Evolutionary conservation across 2,888 invertebrate genomes (phyloP).

Genomic region (Nephrotoma flavescens): DNA sequence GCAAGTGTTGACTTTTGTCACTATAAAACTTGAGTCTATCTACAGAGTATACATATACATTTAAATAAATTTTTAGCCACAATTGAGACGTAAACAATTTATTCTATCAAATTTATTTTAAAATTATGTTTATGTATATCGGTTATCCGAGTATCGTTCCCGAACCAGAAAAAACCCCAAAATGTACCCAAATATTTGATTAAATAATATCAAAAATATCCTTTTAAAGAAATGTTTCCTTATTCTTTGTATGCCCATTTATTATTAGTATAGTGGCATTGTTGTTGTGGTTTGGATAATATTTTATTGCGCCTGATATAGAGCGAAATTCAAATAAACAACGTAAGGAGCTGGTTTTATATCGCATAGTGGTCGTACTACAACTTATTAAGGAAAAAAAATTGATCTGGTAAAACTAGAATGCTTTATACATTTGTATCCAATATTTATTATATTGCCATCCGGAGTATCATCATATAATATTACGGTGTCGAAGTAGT

Average conservation of each 20-base stretch:
- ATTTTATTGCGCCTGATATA: not conserved
- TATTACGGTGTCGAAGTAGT: not conserved
- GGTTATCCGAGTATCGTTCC: not conserved
- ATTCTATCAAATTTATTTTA: not conserved
- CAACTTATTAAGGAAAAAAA: not conserved
- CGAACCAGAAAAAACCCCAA: not conserved
- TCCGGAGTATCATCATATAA: not conserved
- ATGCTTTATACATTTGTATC: not conserved
- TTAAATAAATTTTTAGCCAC: not conserved
- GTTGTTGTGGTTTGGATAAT: not conserved
- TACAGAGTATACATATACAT: not conserved
- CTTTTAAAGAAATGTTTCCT: not conserved
- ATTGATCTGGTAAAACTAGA: not conserved
- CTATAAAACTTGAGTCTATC: too few species aligned
- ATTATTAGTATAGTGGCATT: not conserved
- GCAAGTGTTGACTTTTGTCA: too few species aligned
- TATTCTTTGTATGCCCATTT: not conserved
- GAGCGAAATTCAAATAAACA: not conserved
- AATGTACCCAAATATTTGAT: not conserved
- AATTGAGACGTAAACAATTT: not conserved
- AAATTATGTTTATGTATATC: not conserved
- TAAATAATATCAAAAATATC: not conserved
- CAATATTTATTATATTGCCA: not conserved
- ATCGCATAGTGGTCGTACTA: not conserved
- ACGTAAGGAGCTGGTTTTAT: not conserved